Base-by-base conservation (phyloP, 2,797 vertebrate species). In the Phoeniculus purpureus region DNA sequence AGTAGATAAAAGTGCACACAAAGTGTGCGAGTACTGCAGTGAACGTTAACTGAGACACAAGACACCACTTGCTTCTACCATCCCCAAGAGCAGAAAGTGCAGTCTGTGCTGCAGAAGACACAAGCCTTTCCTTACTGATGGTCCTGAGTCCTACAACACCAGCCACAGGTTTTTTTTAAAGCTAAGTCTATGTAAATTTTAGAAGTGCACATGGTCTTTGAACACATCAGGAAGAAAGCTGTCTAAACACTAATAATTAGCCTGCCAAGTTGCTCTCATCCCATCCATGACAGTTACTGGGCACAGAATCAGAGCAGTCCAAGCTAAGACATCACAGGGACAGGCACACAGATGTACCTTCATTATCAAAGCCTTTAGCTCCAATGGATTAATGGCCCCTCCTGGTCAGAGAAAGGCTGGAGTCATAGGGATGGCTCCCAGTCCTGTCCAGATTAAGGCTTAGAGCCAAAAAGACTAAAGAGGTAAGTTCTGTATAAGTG, bases 301-400 rank as follows among this genome's bases (percentile, higher is more conserved):
- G 79, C 92, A 80, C 50, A 61, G 68, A 66, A 77, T 37, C 25
- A 85, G 40, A 48, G 52, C 54, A 61, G 70, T 31, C 26, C 0
- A 0, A 81, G 25, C n/a, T 37, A 45, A 70, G 73, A 72, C 55
- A 50, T 40, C 0, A 0, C 52, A 54, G 56, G 25, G 60, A 84
- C 0, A 0, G 43, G 70, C 43, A 65, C 58, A 67, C 2, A 5
- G 47, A 56, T 4, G 1, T 12, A 74, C 7, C 27, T 5, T 7
- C 18, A 18, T 4, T 3, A 3, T 21, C n/a, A 87, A 40, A 89
- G 37, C 31, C 34, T 71, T 60, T n/a, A 54, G 32, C 15, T 66
- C 73, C 51, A 34, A n/a, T 1, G 32, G 58, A 59, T 58, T 37
- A 48, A 48, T 2, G 6, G 79, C 10, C n/a, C 43, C 60, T 85